phyloP scores from a whole-genome alignment of 2,888 invertebrate genomes.

The Caenorhabditis angaria region DNA sequence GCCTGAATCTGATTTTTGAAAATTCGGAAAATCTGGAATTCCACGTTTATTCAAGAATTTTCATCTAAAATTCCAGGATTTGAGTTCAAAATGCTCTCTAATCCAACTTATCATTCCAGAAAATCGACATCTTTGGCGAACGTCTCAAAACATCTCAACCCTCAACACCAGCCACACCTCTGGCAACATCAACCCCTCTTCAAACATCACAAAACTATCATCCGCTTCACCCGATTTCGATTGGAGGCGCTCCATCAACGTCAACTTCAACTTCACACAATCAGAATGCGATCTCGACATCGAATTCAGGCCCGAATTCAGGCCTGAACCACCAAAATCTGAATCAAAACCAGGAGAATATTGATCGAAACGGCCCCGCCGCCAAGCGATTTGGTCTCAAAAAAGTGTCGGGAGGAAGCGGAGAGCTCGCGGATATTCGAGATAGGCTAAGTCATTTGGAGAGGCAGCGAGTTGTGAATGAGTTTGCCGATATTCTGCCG shows the following conservation, averaged over 20 bases:
- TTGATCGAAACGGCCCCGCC: not conserved
- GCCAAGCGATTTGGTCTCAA: not conserved
- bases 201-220: not conserved
- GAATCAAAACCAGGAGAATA: not conserved
- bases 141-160: not conserved
- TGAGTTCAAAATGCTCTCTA: not conserved
- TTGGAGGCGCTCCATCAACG: not conserved
- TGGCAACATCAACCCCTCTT: not conserved
- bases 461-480: not conserved
- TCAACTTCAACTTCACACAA: conserved; percentile 15
- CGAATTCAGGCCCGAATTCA: conserved; percentile 18
- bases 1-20: too few relatives aligned
- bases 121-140: not conserved
- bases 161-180: not conserved
- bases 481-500: conserved; percentile 7
- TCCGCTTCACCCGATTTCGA: conserved; percentile 9
- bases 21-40: too few relatives aligned
- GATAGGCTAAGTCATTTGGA: not conserved
- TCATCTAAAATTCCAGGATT: too few relatives aligned
- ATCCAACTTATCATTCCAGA: not conserved
- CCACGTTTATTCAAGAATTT: too few relatives aligned
- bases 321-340: too few relatives aligned
- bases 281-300: not conserved
- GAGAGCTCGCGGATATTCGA: not conserved
- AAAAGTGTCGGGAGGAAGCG: not conserved